phyloP scores from a whole-genome alignment of 2,888 invertebrate genomes.

The Drosophila stalkeri region DNA sequence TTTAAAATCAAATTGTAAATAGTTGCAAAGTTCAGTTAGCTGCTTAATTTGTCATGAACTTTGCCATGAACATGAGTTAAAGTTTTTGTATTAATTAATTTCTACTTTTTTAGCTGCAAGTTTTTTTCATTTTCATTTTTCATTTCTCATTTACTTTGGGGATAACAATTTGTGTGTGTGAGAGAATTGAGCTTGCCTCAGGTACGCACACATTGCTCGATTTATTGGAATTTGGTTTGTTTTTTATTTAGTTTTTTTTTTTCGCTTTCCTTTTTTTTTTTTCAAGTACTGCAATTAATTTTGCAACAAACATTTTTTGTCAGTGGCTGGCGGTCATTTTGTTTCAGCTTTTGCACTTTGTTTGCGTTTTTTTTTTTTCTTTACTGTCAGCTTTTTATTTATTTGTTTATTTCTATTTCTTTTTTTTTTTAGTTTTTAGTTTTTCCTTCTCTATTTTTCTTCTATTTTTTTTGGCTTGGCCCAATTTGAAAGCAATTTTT shows the following conservation, averaged over 20 bases:
- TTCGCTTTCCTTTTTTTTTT: constrained; percentile 2
- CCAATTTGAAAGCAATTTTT: constrained; percentile 77
- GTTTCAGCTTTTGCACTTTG: constrained; percentile 48
- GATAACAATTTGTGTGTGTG: neutral
- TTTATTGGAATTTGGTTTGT: constrained; percentile 12
- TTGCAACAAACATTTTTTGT: constrained; percentile 60
- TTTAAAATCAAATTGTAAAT: neutral
- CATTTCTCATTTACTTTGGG: constrained; percentile 19
- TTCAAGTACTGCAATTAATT: constrained; percentile 72
- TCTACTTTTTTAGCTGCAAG: neutral
- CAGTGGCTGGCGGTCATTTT: constrained; percentile 67
- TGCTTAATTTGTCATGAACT: neutral
- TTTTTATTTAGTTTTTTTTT: constrained; percentile 1
- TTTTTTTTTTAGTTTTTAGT: neutral
- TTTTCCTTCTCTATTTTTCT: neutral
- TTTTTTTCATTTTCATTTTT: constrained; percentile 11
- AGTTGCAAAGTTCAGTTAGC: neutral
- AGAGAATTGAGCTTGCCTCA: constrained; percentile 8
- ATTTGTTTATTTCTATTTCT: too few species aligned
- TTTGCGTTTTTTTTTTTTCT: constrained; percentile 49
- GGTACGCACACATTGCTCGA: constrained; percentile 15
- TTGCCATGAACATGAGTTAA: neutral
- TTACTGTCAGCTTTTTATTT: constrained; percentile 10
- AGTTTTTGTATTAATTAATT: neutral
- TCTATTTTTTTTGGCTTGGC: constrained; percentile 55